These are phyloP conservation scores for Centruroides sculpturatus DNA, from an alignment of 1,140 invertebrate genomes.

Conservation along the genomic window DNA sequence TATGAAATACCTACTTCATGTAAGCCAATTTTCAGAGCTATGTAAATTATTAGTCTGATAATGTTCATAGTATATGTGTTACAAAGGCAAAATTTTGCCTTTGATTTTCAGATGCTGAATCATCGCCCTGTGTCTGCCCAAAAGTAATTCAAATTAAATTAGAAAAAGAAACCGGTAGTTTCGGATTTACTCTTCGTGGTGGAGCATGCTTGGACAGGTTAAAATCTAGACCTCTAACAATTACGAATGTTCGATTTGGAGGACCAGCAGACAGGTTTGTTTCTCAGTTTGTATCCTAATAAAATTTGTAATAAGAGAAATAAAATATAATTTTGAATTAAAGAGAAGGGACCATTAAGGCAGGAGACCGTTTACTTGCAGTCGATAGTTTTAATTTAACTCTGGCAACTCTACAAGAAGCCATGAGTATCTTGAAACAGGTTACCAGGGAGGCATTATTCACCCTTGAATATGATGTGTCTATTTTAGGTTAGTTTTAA, in stretches of 20 bases:
- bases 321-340: not conserved
- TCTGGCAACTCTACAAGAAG: conserved; percentile 35
- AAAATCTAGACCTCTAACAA: conserved; percentile 56
- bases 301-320: no score
- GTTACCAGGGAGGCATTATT: conserved; percentile 25
- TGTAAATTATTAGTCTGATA: no score
- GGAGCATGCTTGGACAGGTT: conserved; percentile 46
- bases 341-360: conserved; percentile 59
- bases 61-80: no score
- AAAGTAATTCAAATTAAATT: conserved; percentile 45
- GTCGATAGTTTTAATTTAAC: conserved; percentile 52
- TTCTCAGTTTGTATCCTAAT: no score
- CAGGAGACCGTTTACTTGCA: conserved; percentile 65
- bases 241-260: conserved; percentile 73
- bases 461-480: conserved; percentile 77
- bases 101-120: conserved; percentile 8
- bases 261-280: conserved; percentile 67
- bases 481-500: conserved; percentile 43
- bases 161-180: conserved; percentile 64
- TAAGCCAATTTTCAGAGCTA: conserved; percentile 28
- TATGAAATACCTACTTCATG: conserved; percentile 66
- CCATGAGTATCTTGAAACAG: conserved; percentile 31
- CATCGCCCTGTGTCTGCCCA: conserved; percentile 9
- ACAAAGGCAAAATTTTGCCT: not conserved
- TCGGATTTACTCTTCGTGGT: conserved; percentile 74